Base-by-base conservation (phyloP, 2,113 vertebrate genomes). In the Hirundichthys speculiger region DNA sequence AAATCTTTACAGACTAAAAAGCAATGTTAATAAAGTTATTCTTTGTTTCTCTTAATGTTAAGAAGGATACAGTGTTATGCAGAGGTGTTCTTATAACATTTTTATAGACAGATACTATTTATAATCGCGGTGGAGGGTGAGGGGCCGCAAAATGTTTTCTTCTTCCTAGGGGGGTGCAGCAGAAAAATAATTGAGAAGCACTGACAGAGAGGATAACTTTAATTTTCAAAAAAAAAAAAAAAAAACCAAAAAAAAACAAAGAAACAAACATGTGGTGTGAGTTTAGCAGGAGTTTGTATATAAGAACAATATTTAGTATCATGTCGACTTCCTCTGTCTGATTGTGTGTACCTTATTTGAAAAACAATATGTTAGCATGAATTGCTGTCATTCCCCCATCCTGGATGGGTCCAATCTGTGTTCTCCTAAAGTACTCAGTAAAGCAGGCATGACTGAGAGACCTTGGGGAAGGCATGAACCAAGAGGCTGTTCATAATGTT, bases 341-440 rank as follows among this genome's bases (percentile, higher is more conserved):
- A 88, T 85, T 89, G 78, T 79, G 75, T 88, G 85, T 90, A 88
- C 72, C 86, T 84, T 86, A 87, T 88, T 82, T 85, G 83, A 86
- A 88, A 89, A 91, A 89, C 88, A 89, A 85, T 51, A 71, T 84
- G 72, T 46, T 76, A 43, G 72, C 27, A 63, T 60, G 69, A 83
- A 87, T 85, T 70, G 52, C 69, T 75, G 80, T 81, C 85, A 87
- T 86, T 85, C 85, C 52, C 72, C 66, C 75, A 64, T n/a, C 78
- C 76, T 80, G 61, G 74, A 86, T 73, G 67, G 61, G 46, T 78
- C 51, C 54, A 75, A 62, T 78, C 60, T 80, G 83, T 57, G 49
- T 69, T 86, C 73, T 67, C 64, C 46, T 75, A 22, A 49, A 72
- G 40, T 9, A 6, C 61, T 22, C 27, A 2, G 49, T 46, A 65